Conservation (phyloP, 2,797 vertebrate genomes). For the Hemibagrus guttatus region DNA sequence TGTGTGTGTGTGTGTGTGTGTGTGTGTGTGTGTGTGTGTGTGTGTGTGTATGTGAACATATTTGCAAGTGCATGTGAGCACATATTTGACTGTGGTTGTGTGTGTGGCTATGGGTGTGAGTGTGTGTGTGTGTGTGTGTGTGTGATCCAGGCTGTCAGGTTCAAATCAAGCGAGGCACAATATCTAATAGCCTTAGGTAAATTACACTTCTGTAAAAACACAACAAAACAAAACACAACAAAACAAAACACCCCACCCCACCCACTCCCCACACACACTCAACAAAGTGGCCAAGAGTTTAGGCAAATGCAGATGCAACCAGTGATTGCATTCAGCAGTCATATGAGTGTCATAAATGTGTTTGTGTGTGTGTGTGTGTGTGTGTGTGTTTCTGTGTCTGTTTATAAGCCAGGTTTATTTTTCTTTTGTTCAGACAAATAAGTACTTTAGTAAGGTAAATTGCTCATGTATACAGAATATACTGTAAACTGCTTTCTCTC, state of each 20-base stretch:
- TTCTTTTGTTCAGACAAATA: no score
- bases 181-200: no score
- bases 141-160: no score
- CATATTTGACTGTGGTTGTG: background rate
- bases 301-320: constrained; percentile 24
- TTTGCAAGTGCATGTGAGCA: background rate
- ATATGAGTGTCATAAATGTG: background rate
- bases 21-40: constrained; percentile 9
- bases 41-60: background rate
- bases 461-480: no score
- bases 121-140: no score
- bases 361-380: constrained; percentile 4
- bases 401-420: no score
- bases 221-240: no score
- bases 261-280: background rate
- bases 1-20: constrained; percentile 6
- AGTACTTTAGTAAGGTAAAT: no score
- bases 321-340: constrained; percentile 32
- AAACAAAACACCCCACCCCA: background rate
- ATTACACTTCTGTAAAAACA: no score
- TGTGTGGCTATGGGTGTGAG: background rate
- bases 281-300: background rate
- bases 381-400: no score
- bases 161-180: no score
- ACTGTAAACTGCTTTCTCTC: no score